phyloP scores from a whole-genome alignment of 2,113 vertebrate species.

The Bos indicus region DNA sequence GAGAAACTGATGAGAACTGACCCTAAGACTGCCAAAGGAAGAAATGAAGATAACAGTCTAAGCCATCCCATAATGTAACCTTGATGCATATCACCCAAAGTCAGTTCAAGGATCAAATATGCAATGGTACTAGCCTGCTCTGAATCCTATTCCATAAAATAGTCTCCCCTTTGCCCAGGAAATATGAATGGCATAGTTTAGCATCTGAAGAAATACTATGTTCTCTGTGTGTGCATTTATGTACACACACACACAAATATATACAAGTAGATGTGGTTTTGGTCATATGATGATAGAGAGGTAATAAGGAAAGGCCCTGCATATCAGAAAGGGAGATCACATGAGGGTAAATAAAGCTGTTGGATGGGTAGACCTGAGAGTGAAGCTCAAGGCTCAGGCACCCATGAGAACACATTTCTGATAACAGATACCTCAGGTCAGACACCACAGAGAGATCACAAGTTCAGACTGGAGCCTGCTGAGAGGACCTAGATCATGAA shows the following conservation, averaged over 20 bases:
- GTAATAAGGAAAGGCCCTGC: neutral
- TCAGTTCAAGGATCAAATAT: slow-evolving; percentile 16
- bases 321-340: neutral
- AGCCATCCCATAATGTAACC: neutral
- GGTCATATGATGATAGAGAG: neutral
- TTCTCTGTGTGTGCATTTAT: neutral
- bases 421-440: neutral
- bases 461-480: neutral
- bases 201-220: slow-evolving; percentile 4
- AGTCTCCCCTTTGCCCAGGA: neutral
- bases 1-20: neutral
- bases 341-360: neutral
- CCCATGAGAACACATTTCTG: neutral
- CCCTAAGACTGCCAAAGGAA: neutral
- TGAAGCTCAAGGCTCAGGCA: neutral
- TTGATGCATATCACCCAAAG: neutral
- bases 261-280: neutral
- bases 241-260: neutral
- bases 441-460: neutral
- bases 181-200: neutral
- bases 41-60: neutral
- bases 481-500: neutral
- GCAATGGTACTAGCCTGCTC: neutral
- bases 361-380: neutral
- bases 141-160: slow-evolving; percentile 3